Conservation (phyloP, 2,888 invertebrate species). For the Conistra vaccinii region DNA sequence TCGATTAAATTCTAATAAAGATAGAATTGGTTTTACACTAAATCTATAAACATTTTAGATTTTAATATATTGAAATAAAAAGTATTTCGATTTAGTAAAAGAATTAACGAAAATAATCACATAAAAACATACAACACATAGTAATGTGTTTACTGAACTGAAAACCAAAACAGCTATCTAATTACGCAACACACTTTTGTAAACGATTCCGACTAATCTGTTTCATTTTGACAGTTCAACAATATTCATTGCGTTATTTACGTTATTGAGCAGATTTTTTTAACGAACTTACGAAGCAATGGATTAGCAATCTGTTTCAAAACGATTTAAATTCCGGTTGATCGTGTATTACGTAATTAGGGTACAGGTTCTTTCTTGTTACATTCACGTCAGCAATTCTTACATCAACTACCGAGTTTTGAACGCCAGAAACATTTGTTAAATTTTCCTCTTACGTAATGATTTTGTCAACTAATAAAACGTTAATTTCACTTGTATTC, state of each 20-base stretch:
- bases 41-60: not conserved
- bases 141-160: not conserved
- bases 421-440: not conserved
- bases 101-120: not conserved
- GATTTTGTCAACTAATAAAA: not conserved
- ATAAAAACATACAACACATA: too few relatives aligned
- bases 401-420: constrained; percentile 5
- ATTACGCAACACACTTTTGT: too few relatives aligned
- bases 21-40: not conserved
- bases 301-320: too few relatives aligned
- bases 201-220: too few relatives aligned
- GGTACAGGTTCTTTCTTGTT: too few relatives aligned
- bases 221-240: too few relatives aligned
- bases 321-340: too few relatives aligned
- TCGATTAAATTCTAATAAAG: not conserved
- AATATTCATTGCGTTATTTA: too few relatives aligned
- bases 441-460: not conserved
- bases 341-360: too few relatives aligned
- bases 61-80: not conserved
- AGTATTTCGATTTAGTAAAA: not conserved
- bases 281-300: too few relatives aligned
- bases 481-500: not conserved
- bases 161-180: not conserved
- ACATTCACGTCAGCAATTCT: not conserved
- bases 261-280: too few relatives aligned